Evolutionary conservation across 2,113 vertebrate genomes (phyloP).

Genomic region (Pipa parva): DNA sequence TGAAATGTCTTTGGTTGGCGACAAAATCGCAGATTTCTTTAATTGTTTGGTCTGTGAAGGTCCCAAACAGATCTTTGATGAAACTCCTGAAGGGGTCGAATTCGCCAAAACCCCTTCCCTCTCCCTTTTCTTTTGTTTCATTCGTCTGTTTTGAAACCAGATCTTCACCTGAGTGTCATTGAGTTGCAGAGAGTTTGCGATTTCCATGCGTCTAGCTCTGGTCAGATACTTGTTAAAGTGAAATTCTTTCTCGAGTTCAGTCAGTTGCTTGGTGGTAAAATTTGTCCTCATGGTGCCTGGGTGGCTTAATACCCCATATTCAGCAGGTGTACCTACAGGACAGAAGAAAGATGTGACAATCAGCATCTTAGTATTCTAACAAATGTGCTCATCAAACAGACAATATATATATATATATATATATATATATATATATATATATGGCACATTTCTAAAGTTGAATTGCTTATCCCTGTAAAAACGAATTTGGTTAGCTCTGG

Average conservation of each 20-base stretch:
- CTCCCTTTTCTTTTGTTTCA: constrained; percentile 72
- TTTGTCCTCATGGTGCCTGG: constrained; percentile 59
- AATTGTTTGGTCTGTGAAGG: constrained; percentile 32
- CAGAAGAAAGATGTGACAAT: constrained; percentile 35
- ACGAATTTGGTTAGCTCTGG: too few species aligned
- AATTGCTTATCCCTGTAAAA: too few species aligned
- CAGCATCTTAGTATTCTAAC: neutral
- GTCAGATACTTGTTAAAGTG: constrained; percentile 70
- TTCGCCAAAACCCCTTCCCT: constrained; percentile 58
- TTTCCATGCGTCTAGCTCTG: constrained; percentile 61
- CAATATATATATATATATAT: too few species aligned
- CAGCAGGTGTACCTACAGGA: constrained; percentile 54
- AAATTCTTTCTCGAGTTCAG: constrained; percentile 72
- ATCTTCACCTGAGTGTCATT: constrained; percentile 73
- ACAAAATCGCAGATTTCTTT: constrained; percentile 40
- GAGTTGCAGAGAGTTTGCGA: constrained; percentile 63
- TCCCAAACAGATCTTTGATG: constrained; percentile 39
- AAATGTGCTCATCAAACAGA: neutral
- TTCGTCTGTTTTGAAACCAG: constrained; percentile 65
- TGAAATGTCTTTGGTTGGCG: constrained; percentile 42
- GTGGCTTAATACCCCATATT: constrained; percentile 49
- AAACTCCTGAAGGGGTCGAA: constrained; percentile 28
- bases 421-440: too few species aligned
- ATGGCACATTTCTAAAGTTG: too few species aligned
- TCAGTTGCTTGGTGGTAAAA: constrained; percentile 72